phyloP scores from a whole-genome alignment of 2,113 vertebrate genomes.

The Alligator sinensis region DNA sequence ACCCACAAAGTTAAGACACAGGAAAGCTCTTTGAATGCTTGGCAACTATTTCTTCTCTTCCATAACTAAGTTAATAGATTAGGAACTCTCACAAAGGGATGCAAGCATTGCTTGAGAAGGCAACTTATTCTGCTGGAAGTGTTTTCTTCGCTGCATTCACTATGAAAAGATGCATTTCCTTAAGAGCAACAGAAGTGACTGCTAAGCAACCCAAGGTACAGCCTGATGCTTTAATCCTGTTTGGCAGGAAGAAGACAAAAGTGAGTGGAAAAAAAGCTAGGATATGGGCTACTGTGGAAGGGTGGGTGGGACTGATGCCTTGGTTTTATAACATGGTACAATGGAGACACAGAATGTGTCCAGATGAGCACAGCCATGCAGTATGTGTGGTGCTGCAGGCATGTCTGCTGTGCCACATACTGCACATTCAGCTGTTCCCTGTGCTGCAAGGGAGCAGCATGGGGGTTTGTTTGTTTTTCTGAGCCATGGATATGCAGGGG shows the following conservation, averaged over 20 bases:
- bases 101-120: neutral
- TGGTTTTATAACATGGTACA: neutral
- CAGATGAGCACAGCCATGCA: too few relatives aligned
- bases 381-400: too few relatives aligned
- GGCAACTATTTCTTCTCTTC: neutral
- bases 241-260: neutral
- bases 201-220: neutral
- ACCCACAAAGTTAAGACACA: neutral
- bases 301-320: neutral
- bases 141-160: too few relatives aligned
- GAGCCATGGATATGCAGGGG: too few relatives aligned
- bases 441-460: too few relatives aligned
- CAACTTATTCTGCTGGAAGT: too few relatives aligned
- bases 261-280: neutral
- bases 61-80: neutral
- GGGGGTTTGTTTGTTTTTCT: too few relatives aligned
- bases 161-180: too few relatives aligned
- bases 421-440: too few relatives aligned
- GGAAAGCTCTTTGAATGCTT: neutral
- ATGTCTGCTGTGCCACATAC: too few relatives aligned
- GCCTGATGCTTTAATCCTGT: neutral
- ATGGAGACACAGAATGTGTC: too few relatives aligned
- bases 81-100: neutral
- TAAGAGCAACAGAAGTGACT: neutral
- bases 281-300: neutral